phyloP scores from a whole-genome alignment of 2,888 invertebrate genomes.

The Amphimallon solstitiale region DNA sequence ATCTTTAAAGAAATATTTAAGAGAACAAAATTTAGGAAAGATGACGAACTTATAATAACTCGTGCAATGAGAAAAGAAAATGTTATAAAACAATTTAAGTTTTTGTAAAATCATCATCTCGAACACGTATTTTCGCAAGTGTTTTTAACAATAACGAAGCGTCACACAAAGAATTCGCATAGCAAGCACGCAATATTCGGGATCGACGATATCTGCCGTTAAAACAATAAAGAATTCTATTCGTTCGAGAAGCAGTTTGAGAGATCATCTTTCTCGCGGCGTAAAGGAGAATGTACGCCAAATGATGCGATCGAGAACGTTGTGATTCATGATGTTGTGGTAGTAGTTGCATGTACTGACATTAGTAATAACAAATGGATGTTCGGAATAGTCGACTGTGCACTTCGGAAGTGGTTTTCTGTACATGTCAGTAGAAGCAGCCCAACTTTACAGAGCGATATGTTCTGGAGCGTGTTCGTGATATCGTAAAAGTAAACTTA shows the following conservation, averaged over 20 bases:
- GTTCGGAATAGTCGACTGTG: conserved; percentile 41
- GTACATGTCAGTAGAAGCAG: conserved; percentile 47
- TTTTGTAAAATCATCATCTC: conserved; percentile 10
- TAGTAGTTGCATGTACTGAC: conserved; percentile 34
- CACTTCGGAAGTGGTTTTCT: conserved; percentile 54
- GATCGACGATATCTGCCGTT: conserved; percentile 7
- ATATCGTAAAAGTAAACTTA: conserved; percentile 54
- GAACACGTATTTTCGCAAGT: conserved; percentile 3
- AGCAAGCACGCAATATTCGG: conserved; percentile 5
- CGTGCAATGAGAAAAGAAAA: too few relatives aligned
- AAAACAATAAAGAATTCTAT: conserved; percentile 14
- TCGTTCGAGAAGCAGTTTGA: conserved; percentile 7
- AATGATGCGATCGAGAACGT: conserved; percentile 24
- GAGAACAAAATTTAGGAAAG: too few relatives aligned
- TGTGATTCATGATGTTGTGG: conserved; percentile 37
- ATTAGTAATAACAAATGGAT: conserved; percentile 38
- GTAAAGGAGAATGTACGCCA: neutral
- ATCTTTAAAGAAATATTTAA: too few relatives aligned
- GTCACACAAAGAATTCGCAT: conserved; percentile 8
- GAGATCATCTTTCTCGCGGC: conserved; percentile 3
- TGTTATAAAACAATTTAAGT: too few relatives aligned
- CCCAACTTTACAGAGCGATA: conserved; percentile 41
- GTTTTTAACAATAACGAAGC: conserved; percentile 3
- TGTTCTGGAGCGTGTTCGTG: conserved; percentile 52
- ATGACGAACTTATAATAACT: too few relatives aligned